A percentile compares a stretch with the other conserved stretches of the same genome.
Conservation (phyloP, 2,888 invertebrate genomes). For the Erannis defoliaria region DNA sequence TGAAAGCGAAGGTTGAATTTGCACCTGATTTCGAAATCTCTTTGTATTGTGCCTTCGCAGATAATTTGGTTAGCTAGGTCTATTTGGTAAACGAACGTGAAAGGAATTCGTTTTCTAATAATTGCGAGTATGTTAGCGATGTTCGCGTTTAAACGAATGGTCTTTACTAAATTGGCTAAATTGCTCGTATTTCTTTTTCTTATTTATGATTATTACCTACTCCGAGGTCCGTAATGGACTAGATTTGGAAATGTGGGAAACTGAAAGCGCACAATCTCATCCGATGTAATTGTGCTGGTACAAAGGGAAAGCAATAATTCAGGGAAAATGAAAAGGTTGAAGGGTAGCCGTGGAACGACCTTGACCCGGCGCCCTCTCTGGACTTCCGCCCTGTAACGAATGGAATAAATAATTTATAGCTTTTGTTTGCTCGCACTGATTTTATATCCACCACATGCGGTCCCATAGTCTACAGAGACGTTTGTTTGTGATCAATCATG, state of each 20-base stretch:
- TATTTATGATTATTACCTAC: constrained; percentile 27
- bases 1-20: constrained; percentile 26
- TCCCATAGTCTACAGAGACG: constrained; percentile 22
- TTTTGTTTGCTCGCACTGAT: constrained; percentile 40
- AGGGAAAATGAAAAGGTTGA: constrained; percentile 56
- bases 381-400: constrained; percentile 53
- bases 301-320: constrained; percentile 56
- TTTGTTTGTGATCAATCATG: constrained; percentile 30
- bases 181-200: constrained; percentile 22
- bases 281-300: constrained; percentile 47
- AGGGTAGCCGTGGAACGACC: constrained; percentile 64
- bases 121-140: constrained; percentile 26
- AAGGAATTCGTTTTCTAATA: constrained; percentile 34
- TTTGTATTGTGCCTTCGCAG: constrained; percentile 23
- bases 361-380: constrained; percentile 66
- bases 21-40: constrained; percentile 27
- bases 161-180: constrained; percentile 14
- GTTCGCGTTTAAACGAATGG: constrained; percentile 21
- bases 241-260: constrained; percentile 38
- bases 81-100: constrained; percentile 36
- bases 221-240: constrained; percentile 15
- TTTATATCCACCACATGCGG: constrained; percentile 19
- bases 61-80: constrained; percentile 34
- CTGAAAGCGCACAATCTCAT: constrained; percentile 43
- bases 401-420: constrained; percentile 44